Conservation (phyloP, 2,113 vertebrate species). For the Semnornis frantzii region DNA sequence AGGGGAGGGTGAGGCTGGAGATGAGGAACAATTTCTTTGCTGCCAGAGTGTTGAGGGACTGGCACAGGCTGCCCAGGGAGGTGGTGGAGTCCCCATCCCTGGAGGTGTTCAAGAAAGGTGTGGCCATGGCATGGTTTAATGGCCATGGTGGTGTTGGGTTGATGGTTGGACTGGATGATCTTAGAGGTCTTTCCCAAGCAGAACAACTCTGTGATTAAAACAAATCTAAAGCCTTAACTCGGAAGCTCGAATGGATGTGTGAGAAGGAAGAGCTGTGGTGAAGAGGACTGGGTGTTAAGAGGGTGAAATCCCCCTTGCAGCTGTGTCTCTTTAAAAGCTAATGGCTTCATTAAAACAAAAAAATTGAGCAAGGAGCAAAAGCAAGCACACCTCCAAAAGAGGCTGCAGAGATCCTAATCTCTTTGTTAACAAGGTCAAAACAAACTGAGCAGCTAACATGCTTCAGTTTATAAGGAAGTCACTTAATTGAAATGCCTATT, state of each 20-base stretch:
- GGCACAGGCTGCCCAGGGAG: too few relatives aligned
- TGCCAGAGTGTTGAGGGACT: too few relatives aligned
- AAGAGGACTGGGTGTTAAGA: not conserved
- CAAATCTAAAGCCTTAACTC: not conserved
- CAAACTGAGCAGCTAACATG: conserved; percentile 35
- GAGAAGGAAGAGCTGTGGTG: not conserved
- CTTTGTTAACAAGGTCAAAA: conserved; percentile 53
- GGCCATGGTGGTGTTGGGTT: too few relatives aligned
- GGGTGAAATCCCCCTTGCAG: not conserved
- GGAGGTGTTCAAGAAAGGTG: too few relatives aligned
- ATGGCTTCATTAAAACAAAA: not conserved
- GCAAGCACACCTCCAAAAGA: not conserved
- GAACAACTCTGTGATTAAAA: not conserved
- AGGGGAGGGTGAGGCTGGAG: too few relatives aligned
- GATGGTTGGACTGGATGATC: too few relatives aligned
- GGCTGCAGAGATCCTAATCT: not conserved
- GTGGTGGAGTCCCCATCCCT: too few relatives aligned
- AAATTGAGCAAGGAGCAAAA: not conserved
- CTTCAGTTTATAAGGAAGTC: conserved; percentile 46
- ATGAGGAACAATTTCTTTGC: too few relatives aligned
- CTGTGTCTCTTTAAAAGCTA: not conserved
- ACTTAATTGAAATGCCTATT: conserved; percentile 60
- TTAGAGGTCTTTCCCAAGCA: too few relatives aligned
- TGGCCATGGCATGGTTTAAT: too few relatives aligned
- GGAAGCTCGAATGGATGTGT: not conserved